Conservation (phyloP, 2,113 vertebrate genomes). For the Pipra filicauda region DNA sequence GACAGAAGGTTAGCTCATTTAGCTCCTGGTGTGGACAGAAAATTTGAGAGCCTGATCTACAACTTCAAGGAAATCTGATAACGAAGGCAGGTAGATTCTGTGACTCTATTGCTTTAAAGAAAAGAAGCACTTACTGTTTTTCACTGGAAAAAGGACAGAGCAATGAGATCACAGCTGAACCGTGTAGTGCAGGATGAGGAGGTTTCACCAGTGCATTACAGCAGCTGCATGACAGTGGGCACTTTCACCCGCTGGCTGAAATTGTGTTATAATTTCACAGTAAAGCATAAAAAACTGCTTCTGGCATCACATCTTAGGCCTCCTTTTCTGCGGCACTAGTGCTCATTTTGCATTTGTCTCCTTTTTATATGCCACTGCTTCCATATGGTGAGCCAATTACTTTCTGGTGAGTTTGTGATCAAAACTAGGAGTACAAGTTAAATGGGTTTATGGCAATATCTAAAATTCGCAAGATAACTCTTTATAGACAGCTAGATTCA, state of each 20-base stretch:
- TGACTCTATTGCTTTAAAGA: not conserved
- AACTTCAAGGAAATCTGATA: not conserved
- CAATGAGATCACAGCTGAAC: not conserved
- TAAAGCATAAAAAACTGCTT: not conserved
- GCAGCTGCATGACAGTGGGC: not conserved
- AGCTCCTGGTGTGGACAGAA: conserved; percentile 21
- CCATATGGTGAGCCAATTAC: not conserved
- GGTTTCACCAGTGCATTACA: not conserved
- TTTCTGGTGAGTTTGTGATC: not conserved
- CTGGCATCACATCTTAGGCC: not conserved
- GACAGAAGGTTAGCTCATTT: conserved; percentile 49
- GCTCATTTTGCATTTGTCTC: not conserved
- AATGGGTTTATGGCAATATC: not conserved
- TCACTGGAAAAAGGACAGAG: not conserved
- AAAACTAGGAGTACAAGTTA: not conserved
- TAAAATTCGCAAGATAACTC: not conserved
- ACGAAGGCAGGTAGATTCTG: not conserved
- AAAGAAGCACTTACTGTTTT: not conserved
- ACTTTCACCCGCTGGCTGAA: not conserved
- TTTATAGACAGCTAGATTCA: not conserved
- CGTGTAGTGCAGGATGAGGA: not conserved
- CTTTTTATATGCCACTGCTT: not conserved
- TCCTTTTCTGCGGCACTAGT: not conserved
- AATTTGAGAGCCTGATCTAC: not conserved
- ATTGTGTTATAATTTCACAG: not conserved